Evolutionary conservation across 1,140 invertebrate species (phyloP).

Genomic region (Drosophila bocki): DNA sequence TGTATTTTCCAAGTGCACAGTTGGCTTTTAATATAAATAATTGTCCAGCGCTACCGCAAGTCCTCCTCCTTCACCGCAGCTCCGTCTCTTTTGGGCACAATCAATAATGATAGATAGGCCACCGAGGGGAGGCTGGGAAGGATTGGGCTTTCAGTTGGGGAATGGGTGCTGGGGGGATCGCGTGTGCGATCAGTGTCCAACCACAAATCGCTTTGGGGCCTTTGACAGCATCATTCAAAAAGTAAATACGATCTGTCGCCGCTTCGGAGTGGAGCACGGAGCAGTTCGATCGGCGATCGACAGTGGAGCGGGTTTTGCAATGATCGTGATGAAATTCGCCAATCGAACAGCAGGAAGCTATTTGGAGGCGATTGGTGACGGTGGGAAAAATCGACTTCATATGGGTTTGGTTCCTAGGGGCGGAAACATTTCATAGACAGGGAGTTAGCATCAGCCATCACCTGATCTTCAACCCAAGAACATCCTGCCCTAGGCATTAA

Average conservation of each 20-base stretch:
- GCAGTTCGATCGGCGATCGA: not conserved
- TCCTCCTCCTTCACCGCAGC: slow-evolving; percentile 19
- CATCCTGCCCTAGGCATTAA: not conserved
- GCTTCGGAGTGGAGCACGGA: slow-evolving; percentile 16
- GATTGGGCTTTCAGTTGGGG: not conserved
- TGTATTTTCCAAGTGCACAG: slow-evolving; percentile 5
- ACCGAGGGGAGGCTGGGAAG: not conserved
- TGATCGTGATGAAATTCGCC: slow-evolving; percentile 47
- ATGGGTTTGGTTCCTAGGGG: not conserved
- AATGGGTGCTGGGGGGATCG: slow-evolving; percentile 18
- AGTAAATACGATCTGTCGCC: slow-evolving; percentile 60
- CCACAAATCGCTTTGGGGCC: slow-evolving; percentile 77
- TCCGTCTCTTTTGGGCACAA: slow-evolving; percentile 74
- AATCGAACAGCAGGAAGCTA: slow-evolving; percentile 38
- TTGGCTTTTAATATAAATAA: slow-evolving; percentile 74
- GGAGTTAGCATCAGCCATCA: not conserved
- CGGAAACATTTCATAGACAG: not conserved
- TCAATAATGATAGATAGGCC: slow-evolving; percentile 76
- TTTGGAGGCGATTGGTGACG: slow-evolving; percentile 13
- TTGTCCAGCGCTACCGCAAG: slow-evolving; percentile 60
- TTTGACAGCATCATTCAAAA: slow-evolving; percentile 81
- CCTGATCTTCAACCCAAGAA: not conserved
- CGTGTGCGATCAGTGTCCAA: slow-evolving; percentile 75
- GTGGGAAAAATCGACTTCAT: slow-evolving; percentile 24
- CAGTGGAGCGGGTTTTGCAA: slow-evolving; percentile 47